Evolutionary conservation across 2,113 vertebrate species (phyloP).

Genomic region (Donacobius atricapilla): DNA sequence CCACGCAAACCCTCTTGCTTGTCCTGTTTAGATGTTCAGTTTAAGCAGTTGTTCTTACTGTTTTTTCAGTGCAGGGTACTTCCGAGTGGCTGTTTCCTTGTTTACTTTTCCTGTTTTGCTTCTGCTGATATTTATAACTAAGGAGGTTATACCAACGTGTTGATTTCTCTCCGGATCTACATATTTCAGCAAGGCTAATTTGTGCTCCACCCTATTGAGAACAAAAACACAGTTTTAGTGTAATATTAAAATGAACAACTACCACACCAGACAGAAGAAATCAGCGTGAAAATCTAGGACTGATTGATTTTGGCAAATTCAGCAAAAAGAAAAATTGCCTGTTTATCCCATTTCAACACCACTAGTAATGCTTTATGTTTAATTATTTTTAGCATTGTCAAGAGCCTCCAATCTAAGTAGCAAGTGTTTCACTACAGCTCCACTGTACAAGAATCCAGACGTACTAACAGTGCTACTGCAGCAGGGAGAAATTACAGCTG

Average conservation of each 20-base stretch:
- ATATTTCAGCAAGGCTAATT: slow-evolving; percentile 91
- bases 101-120: slow-evolving; percentile 72
- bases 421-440: not conserved
- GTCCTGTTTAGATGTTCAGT: not conserved
- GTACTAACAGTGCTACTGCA: slow-evolving; percentile 5
- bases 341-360: not conserved
- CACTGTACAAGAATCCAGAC: not conserved
- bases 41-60: slow-evolving; percentile 57
- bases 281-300: not conserved
- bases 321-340: not conserved
- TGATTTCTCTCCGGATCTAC: slow-evolving; percentile 81
- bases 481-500: slow-evolving; percentile 22
- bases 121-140: slow-evolving; percentile 80
- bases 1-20: not conserved
- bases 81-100: slow-evolving; percentile 44
- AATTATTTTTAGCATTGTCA: not conserved
- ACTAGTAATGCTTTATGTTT: not conserved
- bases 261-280: not conserved
- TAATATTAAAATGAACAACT: not conserved
- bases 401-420: not conserved
- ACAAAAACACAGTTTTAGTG: not conserved
- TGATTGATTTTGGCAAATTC: not conserved
- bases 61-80: slow-evolving; percentile 46
- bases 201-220: slow-evolving; percentile 87
- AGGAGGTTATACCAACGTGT: slow-evolving; percentile 94